Evolutionary conservation across 2,113 vertebrate species (phyloP).

Genomic region (Nothobranchius furzeri): DNA sequence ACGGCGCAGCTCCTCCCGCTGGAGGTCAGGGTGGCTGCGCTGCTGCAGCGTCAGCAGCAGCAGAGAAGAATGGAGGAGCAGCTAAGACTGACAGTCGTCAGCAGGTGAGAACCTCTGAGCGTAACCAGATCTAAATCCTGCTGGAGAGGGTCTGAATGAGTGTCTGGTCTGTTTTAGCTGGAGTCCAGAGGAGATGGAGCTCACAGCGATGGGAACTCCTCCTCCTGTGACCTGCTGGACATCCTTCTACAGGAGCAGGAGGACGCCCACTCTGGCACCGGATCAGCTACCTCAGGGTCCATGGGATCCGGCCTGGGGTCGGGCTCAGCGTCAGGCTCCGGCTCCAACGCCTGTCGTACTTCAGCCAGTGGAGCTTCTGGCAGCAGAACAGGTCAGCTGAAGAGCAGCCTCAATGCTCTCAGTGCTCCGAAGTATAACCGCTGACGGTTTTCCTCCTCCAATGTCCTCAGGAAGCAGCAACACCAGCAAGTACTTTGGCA

Average conservation of each 20-base stretch:
- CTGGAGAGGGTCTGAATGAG: fast-evolving
- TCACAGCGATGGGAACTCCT: slow-evolving; percentile 83
- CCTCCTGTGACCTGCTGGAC: slow-evolving; percentile 87
- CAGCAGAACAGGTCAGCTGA: slow-evolving; percentile 84
- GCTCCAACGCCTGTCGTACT: slow-evolving; percentile 80
- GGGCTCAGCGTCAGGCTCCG: slow-evolving; percentile 69
- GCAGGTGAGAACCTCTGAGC: slow-evolving; percentile 71
- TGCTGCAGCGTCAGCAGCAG: slow-evolving; percentile 38
- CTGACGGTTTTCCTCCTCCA: background rate
- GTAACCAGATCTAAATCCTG: background rate
- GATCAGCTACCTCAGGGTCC: slow-evolving; percentile 84
- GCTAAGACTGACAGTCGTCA: slow-evolving; percentile 55
- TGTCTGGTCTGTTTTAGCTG: slow-evolving; percentile 52
- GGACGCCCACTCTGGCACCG: slow-evolving; percentile 84
- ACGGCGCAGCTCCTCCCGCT: slow-evolving; percentile 42
- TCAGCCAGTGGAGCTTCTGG: slow-evolving; percentile 74
- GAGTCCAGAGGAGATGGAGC: slow-evolving; percentile 52
- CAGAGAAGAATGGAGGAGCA: slow-evolving; percentile 49
- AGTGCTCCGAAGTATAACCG: background rate
- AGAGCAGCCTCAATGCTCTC: background rate
- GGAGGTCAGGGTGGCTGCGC: slow-evolving; percentile 37
- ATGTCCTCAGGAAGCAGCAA: slow-evolving; percentile 83
- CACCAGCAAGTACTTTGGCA: slow-evolving; percentile 92
- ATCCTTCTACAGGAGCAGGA: slow-evolving; percentile 87
- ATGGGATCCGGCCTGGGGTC: slow-evolving; percentile 71